These are phyloP conservation scores for Drosophila sulfurigaster DNA, from an alignment of 1,140 invertebrate species.

Conservation along the genomic window DNA sequence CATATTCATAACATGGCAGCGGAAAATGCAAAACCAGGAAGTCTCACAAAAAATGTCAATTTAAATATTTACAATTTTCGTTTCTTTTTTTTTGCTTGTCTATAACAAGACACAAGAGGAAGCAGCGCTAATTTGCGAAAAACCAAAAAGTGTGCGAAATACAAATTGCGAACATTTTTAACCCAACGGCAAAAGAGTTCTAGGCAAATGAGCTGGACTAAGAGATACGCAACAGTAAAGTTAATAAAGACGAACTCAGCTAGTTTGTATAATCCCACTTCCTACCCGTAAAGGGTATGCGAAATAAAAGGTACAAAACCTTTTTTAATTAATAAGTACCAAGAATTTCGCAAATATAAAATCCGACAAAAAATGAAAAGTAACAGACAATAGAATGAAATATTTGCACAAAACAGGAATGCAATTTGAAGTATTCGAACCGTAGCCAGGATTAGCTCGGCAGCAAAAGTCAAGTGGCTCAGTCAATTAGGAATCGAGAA, in stretches of 20 bases:
- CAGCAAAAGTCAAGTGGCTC: conserved; percentile 13
- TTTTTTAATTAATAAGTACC: conserved; percentile 21
- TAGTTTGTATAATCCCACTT: neutral
- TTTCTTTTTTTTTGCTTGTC: neutral
- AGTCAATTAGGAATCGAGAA: conserved; percentile 64
- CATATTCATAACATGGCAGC: conserved; percentile 59
- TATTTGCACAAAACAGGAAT: neutral
- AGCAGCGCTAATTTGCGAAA: conserved; percentile 60
- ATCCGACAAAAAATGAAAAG: neutral
- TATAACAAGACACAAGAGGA: conserved; percentile 57
- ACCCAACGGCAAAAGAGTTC: conserved; percentile 17
- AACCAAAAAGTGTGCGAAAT: conserved; percentile 68
- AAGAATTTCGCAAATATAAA: neutral
- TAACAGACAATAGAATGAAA: conserved; percentile 2
- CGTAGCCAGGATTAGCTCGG: conserved; percentile 4
- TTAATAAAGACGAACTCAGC: neutral
- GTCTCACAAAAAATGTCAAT: conserved; percentile 77
- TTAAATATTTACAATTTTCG: conserved; percentile 84
- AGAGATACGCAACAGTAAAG: neutral
- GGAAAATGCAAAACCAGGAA: conserved; percentile 25
- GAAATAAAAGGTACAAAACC: conserved; percentile 6
- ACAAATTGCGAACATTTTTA: conserved; percentile 75
- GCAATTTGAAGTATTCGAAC: neutral
- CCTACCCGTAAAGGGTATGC: neutral
- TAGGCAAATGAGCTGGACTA: neutral